Base-by-base conservation (phyloP, 2,888 invertebrate genomes). In the Aleiodes testaceus region DNA sequence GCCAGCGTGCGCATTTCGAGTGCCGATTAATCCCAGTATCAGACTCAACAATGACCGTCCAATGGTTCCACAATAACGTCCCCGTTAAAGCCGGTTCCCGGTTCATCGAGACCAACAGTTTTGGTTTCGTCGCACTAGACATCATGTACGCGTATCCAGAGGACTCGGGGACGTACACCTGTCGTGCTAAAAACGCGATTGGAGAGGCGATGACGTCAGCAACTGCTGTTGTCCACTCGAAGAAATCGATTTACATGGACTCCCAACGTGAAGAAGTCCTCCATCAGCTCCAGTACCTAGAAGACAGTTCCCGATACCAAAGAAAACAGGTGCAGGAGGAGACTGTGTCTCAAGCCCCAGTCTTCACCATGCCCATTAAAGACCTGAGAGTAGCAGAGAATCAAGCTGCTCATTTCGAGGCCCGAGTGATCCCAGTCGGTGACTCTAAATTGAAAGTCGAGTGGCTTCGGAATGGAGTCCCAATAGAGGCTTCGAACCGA, bases 41-140 rank as follows among this genome's bases (percentile, higher is more conserved):
- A 7, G 98, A 98, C 88, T 90, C 95, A 1, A 95, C 95, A 1
- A 93, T 98, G 93, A 95, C 94, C 86, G 96, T 98, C 0, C 96
- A 97, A 88, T 98, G 98, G 97, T 97, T 95, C 89, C 95, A 97
- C 83, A 97, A 98, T 84, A 96, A 95, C 81, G 91, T 92, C 77
- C 95, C 97, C 0, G 90, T 97, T 0, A 96, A 97, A 88, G 95
- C 96, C 75, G 97, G 98, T 50, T 97, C 97, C 6, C 92, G 99
- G 80, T 99, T 98, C 87, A 95, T 96, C 11, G 97, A 98, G 88
- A 96, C 97, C 7, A 96, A 97, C 84, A 98, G 97, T 88, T 99
- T 99, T 86, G 99, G 99, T 52, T 99, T 97, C 86, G 98, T 98
- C 12, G 97, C 98, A 22, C 89, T 99, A 71, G 99, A 99, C 85